Evolutionary conservation across 2,113 vertebrate genomes (phyloP).

Genomic region (Vanacampus margaritifer): DNA sequence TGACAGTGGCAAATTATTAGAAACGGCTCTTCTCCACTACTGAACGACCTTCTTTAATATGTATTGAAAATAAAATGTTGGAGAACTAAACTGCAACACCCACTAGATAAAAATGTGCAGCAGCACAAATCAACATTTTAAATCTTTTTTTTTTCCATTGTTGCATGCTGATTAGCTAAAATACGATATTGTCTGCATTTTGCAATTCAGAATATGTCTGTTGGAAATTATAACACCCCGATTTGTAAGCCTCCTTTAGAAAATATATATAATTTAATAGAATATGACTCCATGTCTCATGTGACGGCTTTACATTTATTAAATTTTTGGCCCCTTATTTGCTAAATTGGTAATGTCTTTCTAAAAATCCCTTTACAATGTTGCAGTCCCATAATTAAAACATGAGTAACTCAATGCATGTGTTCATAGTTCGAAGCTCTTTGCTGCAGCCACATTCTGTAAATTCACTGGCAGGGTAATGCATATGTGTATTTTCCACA

Average conservation of each 20-base stretch:
- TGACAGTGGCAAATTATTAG: too few relatives aligned
- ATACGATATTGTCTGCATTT: too few relatives aligned
- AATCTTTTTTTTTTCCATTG: background rate
- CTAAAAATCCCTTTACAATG: background rate
- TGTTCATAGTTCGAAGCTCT: background rate
- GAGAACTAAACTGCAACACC: background rate
- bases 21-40: background rate
- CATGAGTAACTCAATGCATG: background rate
- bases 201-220: background rate
- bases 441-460: too few relatives aligned
- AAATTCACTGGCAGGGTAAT: background rate
- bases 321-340: background rate
- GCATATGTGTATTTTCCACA: background rate
- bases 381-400: background rate
- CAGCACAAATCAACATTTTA: background rate
- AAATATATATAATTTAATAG: background rate
- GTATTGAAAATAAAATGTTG: background rate
- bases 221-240: background rate
- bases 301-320: background rate
- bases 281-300: background rate
- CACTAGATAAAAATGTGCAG: background rate
- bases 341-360: background rate
- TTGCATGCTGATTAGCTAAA: background rate
- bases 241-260: background rate
- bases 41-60: background rate